These are phyloP conservation scores for Sebastiscus albofasciatus DNA, from an alignment of 2,797 vertebrate species.

Conservation along the genomic window DNA sequence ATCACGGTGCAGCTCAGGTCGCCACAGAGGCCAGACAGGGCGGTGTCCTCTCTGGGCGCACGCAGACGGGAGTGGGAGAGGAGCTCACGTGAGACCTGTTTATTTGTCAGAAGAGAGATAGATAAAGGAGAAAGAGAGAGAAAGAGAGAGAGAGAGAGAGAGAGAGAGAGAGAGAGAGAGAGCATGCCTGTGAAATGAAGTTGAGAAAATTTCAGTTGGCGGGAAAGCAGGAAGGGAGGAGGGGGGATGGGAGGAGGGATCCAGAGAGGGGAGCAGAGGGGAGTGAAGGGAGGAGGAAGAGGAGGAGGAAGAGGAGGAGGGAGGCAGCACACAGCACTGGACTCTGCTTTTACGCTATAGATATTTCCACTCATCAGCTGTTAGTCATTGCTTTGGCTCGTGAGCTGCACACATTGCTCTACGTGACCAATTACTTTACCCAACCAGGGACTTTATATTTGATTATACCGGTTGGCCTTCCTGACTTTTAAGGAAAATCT, in stretches of 20 bases:
- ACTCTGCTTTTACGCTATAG: conserved; percentile 51
- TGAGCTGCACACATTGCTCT: conserved; percentile 23
- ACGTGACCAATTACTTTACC: conserved; percentile 51
- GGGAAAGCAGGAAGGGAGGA: conserved; percentile 53
- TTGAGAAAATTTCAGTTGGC: conserved; percentile 62
- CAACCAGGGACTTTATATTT: conserved; percentile 46
- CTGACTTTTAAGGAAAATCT: conserved; percentile 52
- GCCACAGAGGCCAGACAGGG: conserved; percentile 70
- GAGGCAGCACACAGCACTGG: conserved; percentile 9
- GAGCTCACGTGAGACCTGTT: conserved; percentile 74
- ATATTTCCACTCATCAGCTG: conserved; percentile 74
- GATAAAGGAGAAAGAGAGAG: not conserved
- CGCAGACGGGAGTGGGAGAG: conserved; percentile 39
- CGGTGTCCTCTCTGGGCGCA: conserved; percentile 54
- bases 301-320: not conserved
- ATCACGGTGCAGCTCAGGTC: conserved; percentile 42
- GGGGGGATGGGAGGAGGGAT: not conserved
- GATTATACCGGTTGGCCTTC: conserved; percentile 46
- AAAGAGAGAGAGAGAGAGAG: not conserved
- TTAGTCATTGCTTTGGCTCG: conserved; percentile 67
- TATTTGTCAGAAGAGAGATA: conserved; percentile 56
- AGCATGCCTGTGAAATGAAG: conserved; percentile 46
- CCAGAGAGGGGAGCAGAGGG: conserved; percentile 20
- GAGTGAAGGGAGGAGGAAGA: not conserved
- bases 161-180: not conserved